Evolutionary conservation across 2,888 invertebrate genomes (phyloP), one percentile per base, ranked within the genome.

Genomic region (Sialis fuliginosa): DNA sequence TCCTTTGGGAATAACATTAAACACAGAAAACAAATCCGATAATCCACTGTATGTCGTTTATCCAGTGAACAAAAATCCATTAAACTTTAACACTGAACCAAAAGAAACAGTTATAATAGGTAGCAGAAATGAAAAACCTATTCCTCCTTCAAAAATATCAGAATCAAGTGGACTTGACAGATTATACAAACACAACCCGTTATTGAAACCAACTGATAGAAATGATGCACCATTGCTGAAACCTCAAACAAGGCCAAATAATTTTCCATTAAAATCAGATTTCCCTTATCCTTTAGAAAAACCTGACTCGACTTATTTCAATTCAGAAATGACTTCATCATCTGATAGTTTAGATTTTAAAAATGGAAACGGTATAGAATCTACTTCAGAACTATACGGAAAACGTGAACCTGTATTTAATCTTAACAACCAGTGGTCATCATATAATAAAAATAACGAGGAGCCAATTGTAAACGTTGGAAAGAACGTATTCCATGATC

Each of bases 231-330:
- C 65, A 6, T 59, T 65, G 46, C 56, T 64, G 34, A 67, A 66
- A 56, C 66, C 66, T 5, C 68, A 68, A 52, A 56, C 58, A 6
- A 56, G 58, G 49, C 52, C 51, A 42, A 53, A 60, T 4, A 53
- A 50, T 46, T 60, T 61, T 33, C 61, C 64, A 1, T 55, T 69
- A 4, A 74, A 71, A 55, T 69, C 72, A 1, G 73, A 77, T 53
- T 79, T 80, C 51, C 79, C 80, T 0, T 80, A 80, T 60, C 71
- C 72, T 0, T 60, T 79, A 12, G 75, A 78, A 55, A 68, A 72
- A 48, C 77, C 78, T 1, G 71, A 75, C 57, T 65, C 70, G 0
- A 62, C 69, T 2, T 49, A 64, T 4, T 56, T 12, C n/a, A 35
- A 35, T 42, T n/a, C 35, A 33, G 31, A 6, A 42, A 31, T 30